These are phyloP conservation scores for Otolemur garnettii DNA, from an alignment of 2,113 vertebrate genomes.

Conservation along the genomic window DNA sequence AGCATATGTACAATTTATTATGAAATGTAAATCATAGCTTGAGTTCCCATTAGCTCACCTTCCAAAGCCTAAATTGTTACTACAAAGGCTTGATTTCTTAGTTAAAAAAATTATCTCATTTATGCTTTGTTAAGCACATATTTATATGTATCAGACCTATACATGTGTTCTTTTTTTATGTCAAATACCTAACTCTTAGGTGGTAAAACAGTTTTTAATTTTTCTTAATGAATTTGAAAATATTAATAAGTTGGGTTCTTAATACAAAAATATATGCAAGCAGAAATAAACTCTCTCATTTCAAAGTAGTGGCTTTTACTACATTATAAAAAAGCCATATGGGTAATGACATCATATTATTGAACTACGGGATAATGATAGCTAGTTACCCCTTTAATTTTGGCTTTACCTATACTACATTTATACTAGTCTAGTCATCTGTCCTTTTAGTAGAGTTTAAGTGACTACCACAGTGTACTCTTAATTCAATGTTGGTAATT, in stretches of 20 bases:
- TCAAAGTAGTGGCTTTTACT: not conserved
- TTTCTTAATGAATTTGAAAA: conserved; percentile 9
- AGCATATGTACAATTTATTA: conserved; percentile 68
- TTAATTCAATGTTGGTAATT: conserved; percentile 60
- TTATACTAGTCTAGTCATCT: conserved; percentile 44
- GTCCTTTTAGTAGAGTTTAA: conserved; percentile 71
- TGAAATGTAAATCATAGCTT: conserved; percentile 73
- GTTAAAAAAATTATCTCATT: conserved; percentile 73
- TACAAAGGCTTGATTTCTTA: conserved; percentile 73
- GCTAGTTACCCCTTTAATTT: conserved; percentile 62
- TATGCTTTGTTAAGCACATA: conserved; percentile 50
- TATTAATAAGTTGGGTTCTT: not conserved
- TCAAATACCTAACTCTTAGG: conserved; percentile 29
- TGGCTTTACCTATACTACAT: not conserved
- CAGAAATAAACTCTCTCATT: conserved; percentile 29
- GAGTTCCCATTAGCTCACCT: conserved; percentile 39
- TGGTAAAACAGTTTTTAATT: conserved; percentile 58
- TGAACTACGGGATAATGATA: conserved; percentile 51
- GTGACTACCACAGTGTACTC: conserved; percentile 69
- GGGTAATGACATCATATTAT: not conserved
- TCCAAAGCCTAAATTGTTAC: conserved; percentile 62
- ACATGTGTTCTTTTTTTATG: conserved; percentile 69
- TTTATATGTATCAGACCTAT: not conserved
- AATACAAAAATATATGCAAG: not conserved
- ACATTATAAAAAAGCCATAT: not conserved